A percentile compares a stretch with the other conserved stretches of the same genome.
Evolutionary conservation across 2,113 vertebrate species (phyloP).

Genomic region (Urocynchramus pylzowi): DNA sequence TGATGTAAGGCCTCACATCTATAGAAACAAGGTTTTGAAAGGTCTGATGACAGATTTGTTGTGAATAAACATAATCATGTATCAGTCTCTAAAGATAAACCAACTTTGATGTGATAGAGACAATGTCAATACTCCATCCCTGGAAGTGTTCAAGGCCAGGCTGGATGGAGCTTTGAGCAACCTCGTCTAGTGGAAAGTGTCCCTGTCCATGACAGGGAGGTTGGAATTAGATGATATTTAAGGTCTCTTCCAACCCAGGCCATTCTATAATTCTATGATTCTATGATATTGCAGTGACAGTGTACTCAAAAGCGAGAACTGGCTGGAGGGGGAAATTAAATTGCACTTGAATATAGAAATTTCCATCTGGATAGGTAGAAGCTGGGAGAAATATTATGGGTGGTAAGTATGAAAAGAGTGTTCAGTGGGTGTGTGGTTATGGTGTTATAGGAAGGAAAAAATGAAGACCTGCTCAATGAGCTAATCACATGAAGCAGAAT

Average conservation of each 20-base stretch:
- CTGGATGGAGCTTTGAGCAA: neutral
- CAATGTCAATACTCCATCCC: fast-evolving
- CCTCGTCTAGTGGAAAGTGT: neutral
- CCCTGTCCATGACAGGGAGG: neutral
- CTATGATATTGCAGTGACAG: neutral
- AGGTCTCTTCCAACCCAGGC: neutral
- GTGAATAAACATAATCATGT: neutral
- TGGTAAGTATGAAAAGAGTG: neutral
- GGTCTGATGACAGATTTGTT: neutral
- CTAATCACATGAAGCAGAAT: neutral
- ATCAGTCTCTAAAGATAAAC: neutral
- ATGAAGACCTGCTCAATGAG: neutral
- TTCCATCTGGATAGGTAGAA: neutral
- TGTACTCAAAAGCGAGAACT: neutral
- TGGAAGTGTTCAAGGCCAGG: neutral
- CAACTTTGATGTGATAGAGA: neutral
- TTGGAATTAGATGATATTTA: neutral
- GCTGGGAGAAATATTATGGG: neutral
- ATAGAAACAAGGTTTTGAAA: neutral
- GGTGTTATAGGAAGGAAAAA: neutral
- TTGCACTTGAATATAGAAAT: neutral
- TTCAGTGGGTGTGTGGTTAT: neutral
- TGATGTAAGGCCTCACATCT: neutral
- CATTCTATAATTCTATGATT: neutral
- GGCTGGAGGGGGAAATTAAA: neutral